Base-by-base conservation (phyloP, 2,888 invertebrate species). In the Pyrochroa serraticornis region DNA sequence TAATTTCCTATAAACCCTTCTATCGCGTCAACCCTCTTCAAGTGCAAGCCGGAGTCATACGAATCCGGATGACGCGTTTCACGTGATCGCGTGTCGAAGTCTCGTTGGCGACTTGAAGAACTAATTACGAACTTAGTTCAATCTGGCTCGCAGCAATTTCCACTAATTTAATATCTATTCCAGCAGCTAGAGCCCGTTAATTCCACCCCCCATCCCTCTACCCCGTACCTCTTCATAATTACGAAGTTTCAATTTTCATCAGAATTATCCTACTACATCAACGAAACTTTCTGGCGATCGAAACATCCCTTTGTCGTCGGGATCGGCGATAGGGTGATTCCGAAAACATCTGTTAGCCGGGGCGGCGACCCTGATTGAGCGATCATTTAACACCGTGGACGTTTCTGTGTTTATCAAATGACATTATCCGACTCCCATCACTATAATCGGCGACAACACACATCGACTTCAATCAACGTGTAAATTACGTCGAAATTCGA, bases 71-170 rank as follows among this genome's bases (percentile, higher is more conserved):
- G 64, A 58, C 57, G 60, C 42, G 49, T 57, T 56, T 72, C 73
- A 75, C 76, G 76, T 75, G 72, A 76, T 76, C 73, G 75, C 76
- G 75, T 76, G 76, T 65, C 62, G 61, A 64, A 58, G 61, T 66
- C 72, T 72, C 74, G 72, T 75, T 75, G 69, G 68, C 67, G 69
- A 70, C 69, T 71, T 69, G 72, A 75, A 72, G 72, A 75, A 75
- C 75, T 75, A 76, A 75, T 75, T 75, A 75, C 70, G 65, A 63
- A 64, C 58, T 64, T 58, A 69, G 71, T 71, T 71, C 71, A 73
- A 70, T 68, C 67, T 68, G 69, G 65, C 69, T 72, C 62, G 56
- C 61, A 60, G 70, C 72, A 72, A 74, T 73, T 74, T 72, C 70
- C 71, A 69, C 70, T 74, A 74, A 74, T 74, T 74, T 71, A 74